Percentiles rank a stretch among this genome's conserved stretches.
phyloP scores from a whole-genome alignment of 2,888 invertebrate genomes.

The Glaucopsyche alexis region DNA sequence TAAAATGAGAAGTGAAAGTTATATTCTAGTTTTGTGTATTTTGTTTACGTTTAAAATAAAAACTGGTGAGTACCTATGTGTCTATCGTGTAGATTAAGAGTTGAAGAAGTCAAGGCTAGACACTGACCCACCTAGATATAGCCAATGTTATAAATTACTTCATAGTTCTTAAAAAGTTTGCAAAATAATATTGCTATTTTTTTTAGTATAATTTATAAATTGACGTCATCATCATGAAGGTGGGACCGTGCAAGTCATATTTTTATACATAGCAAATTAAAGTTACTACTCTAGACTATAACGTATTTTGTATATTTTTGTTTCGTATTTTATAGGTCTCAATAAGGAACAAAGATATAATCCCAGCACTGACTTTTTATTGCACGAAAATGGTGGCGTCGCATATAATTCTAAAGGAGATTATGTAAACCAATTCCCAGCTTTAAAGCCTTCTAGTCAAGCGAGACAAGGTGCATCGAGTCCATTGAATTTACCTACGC shows the following conservation, averaged over 20 bases:
- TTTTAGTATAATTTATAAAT: neutral
- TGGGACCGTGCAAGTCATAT: neutral
- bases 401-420: slow-evolving; percentile 50
- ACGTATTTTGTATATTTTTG: neutral
- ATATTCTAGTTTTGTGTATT: slow-evolving; percentile 35
- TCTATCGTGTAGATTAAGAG: slow-evolving; percentile 33
- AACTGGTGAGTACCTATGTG: slow-evolving; percentile 38
- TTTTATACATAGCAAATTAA: neutral
- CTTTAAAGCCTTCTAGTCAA: slow-evolving; percentile 42
- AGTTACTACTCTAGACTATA: neutral
- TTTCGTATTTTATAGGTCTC: slow-evolving; percentile 48
- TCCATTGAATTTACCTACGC: slow-evolving; percentile 32
- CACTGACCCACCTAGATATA: slow-evolving; percentile 3
- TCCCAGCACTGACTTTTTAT: slow-evolving; percentile 62
- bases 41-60: slow-evolving; percentile 32
- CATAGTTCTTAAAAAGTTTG: neutral
- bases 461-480: slow-evolving; percentile 33
- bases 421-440: slow-evolving; percentile 50
- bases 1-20: slow-evolving; percentile 29
- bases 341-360: slow-evolving; percentile 51
- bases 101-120: slow-evolving; percentile 40
- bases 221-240: slow-evolving; percentile 3
- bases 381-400: slow-evolving; percentile 59
- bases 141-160: neutral
- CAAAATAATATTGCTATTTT: neutral